phyloP scores from a whole-genome alignment of 2,888 invertebrate species.

The Callyntrura guangdongensis region DNA sequence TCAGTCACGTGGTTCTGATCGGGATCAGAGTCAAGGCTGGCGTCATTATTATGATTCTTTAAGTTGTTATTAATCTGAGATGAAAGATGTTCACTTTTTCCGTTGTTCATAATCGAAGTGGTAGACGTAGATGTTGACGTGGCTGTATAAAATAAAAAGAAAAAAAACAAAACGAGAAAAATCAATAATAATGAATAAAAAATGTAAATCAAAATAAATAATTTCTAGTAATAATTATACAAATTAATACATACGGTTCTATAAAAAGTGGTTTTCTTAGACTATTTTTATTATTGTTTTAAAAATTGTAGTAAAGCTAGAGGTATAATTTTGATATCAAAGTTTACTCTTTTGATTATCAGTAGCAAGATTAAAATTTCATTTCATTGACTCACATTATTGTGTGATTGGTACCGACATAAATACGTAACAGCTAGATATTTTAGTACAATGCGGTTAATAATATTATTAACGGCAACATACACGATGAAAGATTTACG shows the following conservation, averaged over 20 bases:
- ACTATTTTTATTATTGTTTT: slow-evolving; percentile 49
- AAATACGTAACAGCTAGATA: neutral
- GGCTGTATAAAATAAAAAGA: slow-evolving; percentile 66
- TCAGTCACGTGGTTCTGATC: slow-evolving; percentile 78
- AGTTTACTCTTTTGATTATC: slow-evolving; percentile 62
- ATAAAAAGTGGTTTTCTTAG: neutral
- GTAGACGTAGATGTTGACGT: slow-evolving; percentile 63
- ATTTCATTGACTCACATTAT: slow-evolving; percentile 62
- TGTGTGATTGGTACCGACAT: slow-evolving; percentile 57
- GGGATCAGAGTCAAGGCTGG: slow-evolving; percentile 77
- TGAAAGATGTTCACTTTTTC: slow-evolving; percentile 70
- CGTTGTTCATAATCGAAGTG: slow-evolving; percentile 65
- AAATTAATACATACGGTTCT: neutral
- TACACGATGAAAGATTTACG: slow-evolving; percentile 54
- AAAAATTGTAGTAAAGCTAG: slow-evolving; percentile 50
- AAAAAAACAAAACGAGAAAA: slow-evolving; percentile 58
- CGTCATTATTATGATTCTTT: slow-evolving; percentile 72
- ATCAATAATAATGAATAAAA: slow-evolving; percentile 35
- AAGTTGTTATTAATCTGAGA: slow-evolving; percentile 75
- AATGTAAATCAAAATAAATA: slow-evolving; percentile 29
- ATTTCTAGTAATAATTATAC: neutral
- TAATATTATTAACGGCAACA: slow-evolving; percentile 46
- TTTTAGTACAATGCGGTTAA: slow-evolving; percentile 24
- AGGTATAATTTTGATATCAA: slow-evolving; percentile 62
- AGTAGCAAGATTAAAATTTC: slow-evolving; percentile 64